Conservation (phyloP, 2,888 invertebrate genomes). For the Drosophila suboccidentalis region DNA sequence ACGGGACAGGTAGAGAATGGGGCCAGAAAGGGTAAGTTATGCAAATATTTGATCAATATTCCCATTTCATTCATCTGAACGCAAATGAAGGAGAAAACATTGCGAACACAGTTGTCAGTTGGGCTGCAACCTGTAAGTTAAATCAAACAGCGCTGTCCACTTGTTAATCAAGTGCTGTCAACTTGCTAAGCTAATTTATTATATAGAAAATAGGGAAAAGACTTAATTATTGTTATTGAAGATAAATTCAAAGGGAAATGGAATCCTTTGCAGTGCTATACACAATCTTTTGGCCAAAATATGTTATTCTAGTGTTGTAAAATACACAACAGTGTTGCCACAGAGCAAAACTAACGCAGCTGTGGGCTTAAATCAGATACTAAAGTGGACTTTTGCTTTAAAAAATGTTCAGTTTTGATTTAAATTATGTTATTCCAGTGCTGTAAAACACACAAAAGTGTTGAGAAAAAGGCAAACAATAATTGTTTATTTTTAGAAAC, state of each 20-base stretch:
- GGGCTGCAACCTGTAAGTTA: neutral
- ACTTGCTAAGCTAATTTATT: neutral
- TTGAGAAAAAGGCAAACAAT: too few species aligned
- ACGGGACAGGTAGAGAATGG: neutral
- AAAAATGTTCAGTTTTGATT: too few species aligned
- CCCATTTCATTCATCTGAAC: neutral
- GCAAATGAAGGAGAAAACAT: neutral
- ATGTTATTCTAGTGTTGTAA: neutral
- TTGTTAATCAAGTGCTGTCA: slow-evolving; percentile 3
- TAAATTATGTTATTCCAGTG: too few species aligned
- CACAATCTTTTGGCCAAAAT: neutral
- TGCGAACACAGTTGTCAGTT: neutral
- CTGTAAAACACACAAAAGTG: too few species aligned
- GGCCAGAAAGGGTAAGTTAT: neutral
- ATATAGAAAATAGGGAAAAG: neutral
- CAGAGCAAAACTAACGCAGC: neutral
- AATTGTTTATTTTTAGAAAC: too few species aligned
- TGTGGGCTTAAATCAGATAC: neutral
- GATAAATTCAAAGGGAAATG: too few species aligned
- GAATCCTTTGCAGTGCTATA: neutral
- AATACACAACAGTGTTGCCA: neutral
- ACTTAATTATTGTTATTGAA: too few species aligned
- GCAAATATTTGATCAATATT: slow-evolving; percentile 3
- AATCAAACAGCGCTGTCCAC: neutral
- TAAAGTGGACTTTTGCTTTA: neutral